phyloP scores from a whole-genome alignment of 1,140 invertebrate species.

The Euglossa dilemma region DNA sequence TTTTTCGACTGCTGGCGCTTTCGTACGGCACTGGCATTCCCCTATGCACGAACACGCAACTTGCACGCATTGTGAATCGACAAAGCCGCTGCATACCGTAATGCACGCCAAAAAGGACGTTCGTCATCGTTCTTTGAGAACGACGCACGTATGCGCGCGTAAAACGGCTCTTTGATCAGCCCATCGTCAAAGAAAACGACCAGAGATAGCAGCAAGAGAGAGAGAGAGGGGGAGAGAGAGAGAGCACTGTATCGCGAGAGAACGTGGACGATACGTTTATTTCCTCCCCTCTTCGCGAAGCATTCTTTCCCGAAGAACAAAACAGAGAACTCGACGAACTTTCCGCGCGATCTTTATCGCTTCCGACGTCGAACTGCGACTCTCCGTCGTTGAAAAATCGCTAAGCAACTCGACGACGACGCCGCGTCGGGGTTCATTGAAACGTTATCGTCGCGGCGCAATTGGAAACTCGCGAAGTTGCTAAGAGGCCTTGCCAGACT shows the following conservation, averaged over 20 bases:
- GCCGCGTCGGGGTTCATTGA: background rate
- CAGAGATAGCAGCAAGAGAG: background rate
- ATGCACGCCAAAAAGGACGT: slow-evolving; percentile 38
- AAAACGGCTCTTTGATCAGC: slow-evolving; percentile 35
- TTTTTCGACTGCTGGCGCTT: background rate
- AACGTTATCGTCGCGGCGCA: background rate
- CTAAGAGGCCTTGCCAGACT: background rate
- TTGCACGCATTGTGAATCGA: slow-evolving; percentile 40
- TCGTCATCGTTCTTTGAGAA: slow-evolving; percentile 30
- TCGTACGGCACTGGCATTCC: background rate
- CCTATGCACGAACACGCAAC: slow-evolving; percentile 2
- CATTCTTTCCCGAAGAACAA: background rate
- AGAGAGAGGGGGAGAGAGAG: background rate
- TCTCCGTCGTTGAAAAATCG: background rate
- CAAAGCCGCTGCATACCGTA: slow-evolving; percentile 37
- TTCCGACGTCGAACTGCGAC: background rate
- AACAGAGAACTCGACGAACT: background rate
- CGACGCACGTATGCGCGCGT: slow-evolving; percentile 14
- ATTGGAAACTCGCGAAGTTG: background rate
- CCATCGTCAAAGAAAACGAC: slow-evolving; percentile 22
- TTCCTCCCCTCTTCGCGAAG: background rate
- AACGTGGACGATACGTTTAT: slow-evolving; percentile 16
- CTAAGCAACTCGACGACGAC: background rate
- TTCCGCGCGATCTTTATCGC: background rate
- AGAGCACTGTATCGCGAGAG: background rate